phyloP scores from a whole-genome alignment of 1,140 invertebrate species.

The Dysdera silvatica region DNA sequence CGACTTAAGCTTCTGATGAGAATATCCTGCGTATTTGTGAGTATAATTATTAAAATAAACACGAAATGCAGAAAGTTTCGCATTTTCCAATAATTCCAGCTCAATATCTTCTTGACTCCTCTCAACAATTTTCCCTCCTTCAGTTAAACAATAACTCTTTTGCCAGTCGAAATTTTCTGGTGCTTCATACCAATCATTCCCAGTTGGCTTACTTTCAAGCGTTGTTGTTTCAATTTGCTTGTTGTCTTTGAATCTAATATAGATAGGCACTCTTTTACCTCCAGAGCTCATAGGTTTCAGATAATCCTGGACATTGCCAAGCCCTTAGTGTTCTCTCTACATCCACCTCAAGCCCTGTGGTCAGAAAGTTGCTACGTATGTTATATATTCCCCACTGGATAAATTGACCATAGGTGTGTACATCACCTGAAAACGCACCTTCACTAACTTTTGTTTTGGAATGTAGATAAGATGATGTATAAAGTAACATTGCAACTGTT shows the following conservation, averaged over 20 bases:
- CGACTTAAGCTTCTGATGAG: neutral
- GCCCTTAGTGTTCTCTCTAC: neutral
- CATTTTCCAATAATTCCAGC: neutral
- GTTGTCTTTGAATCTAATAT: neutral
- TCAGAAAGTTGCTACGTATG: neutral
- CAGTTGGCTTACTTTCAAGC: neutral
- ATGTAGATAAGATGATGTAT: neutral
- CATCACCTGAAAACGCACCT: neutral
- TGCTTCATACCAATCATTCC: neutral
- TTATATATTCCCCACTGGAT: neutral
- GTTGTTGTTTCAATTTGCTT: neutral
- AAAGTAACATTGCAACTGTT: neutral
- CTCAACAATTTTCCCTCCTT: neutral
- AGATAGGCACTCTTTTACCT: neutral
- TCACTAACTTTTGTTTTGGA: no score
- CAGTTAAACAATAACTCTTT: neutral
- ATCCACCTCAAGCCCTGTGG: neutral
- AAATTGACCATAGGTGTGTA: neutral
- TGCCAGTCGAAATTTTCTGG: neutral
- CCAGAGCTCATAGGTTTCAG: neutral
- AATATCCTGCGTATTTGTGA: neutral
- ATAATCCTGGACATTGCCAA: neutral
- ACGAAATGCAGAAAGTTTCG: neutral
- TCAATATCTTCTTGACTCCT: neutral
- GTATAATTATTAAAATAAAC: neutral